phyloP scores from a whole-genome alignment of 2,113 vertebrate species.

The Engraulis encrasicolus region DNA sequence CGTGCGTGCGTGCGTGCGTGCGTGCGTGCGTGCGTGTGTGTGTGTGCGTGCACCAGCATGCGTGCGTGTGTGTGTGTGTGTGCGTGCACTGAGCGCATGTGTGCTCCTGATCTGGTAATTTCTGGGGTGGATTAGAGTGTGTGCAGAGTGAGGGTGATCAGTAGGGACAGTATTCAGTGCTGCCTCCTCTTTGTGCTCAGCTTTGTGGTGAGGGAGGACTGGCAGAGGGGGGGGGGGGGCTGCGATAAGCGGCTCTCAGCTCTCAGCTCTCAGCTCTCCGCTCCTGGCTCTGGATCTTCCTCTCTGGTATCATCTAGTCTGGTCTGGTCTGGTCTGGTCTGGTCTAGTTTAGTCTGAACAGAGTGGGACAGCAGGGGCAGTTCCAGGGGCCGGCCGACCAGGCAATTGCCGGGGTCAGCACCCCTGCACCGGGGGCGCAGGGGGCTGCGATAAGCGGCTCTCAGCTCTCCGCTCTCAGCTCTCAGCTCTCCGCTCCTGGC shows the following conservation, averaged over 20 bases:
- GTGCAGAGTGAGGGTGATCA: conserved; percentile 29
- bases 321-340: too few relatives aligned
- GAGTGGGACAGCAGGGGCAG: too few relatives aligned
- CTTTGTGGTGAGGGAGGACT: conserved; percentile 28
- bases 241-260: not conserved
- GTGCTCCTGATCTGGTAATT: conserved; percentile 7
- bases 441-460: not conserved
- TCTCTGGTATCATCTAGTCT: too few relatives aligned
- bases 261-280: not conserved
- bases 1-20: not conserved
- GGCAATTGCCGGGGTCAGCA: too few relatives aligned
- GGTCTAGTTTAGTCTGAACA: too few relatives aligned
- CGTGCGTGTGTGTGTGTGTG: too few relatives aligned
- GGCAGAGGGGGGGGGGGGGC: too few relatives aligned
- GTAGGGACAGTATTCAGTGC: conserved; percentile 19
- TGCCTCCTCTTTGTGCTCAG: conserved; percentile 33
- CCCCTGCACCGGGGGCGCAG: too few relatives aligned
- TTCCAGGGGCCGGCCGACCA: too few relatives aligned
- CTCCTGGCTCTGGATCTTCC: not conserved
- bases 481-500: not conserved
- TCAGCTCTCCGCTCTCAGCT: too few relatives aligned
- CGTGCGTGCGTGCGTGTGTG: conserved; percentile 5
- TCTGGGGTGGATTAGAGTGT: conserved; percentile 39
- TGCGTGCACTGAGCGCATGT: not conserved
- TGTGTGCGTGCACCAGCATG: not conserved